Conservation (phyloP, 2,797 vertebrate species). For the Typhlichthys eigenmanni region DNA sequence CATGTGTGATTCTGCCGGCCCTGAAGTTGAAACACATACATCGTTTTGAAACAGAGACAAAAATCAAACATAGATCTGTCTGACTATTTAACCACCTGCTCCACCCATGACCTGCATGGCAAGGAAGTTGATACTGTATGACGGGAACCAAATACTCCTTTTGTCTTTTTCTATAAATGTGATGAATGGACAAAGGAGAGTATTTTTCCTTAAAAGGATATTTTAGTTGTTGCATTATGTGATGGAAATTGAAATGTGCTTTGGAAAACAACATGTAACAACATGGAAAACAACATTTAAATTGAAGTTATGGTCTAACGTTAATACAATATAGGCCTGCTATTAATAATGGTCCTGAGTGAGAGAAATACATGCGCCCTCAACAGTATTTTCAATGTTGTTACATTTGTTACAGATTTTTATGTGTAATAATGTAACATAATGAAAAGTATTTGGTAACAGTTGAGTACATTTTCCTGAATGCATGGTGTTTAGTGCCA, state of each 20-base stretch:
- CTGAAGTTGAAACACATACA: constrained; percentile 43
- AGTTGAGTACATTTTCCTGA: constrained; percentile 4
- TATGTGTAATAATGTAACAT: too few relatives aligned
- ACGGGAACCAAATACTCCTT: constrained; percentile 36
- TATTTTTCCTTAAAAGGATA: constrained; percentile 44
- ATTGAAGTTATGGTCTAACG: constrained; percentile 32
- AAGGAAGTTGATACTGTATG: constrained; percentile 41
- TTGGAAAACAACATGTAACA: constrained; percentile 30
- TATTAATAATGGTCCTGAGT: too few relatives aligned
- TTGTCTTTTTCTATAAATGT: constrained; percentile 45
- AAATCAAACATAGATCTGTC: constrained; percentile 44
- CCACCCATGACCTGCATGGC: constrained; percentile 44
- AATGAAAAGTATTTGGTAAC: constrained; percentile 3
- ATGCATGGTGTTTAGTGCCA: constrained; percentile 51
- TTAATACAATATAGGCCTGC: constrained; percentile 15
- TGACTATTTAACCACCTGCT: constrained; percentile 62
- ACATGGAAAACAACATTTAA: constrained; percentile 34
- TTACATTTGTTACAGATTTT: too few relatives aligned
- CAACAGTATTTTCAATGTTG: too few relatives aligned
- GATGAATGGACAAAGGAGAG: constrained; percentile 43
- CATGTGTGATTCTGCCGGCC: constrained; percentile 66
- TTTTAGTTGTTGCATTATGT: neutral
- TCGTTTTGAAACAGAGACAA: constrained; percentile 41
- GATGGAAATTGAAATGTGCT: constrained; percentile 17
- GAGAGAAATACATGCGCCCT: too few relatives aligned